Evolutionary conservation across 2,113 vertebrate genomes (phyloP).

Genomic region (Probosciger aterrimus): DNA sequence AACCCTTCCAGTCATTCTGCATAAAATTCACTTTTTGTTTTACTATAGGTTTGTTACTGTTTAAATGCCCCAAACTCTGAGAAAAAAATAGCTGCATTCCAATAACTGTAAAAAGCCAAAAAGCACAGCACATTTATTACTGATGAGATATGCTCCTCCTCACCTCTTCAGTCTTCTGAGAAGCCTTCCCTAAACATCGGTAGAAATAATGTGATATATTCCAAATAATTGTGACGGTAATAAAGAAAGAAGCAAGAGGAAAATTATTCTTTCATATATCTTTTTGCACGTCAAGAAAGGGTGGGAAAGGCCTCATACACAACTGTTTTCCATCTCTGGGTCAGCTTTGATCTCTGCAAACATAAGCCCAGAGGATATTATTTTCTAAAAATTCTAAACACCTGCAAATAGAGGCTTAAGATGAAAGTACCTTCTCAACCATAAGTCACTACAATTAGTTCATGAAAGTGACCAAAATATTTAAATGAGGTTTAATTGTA

Average conservation of each 20-base stretch:
- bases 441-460: constrained; percentile 22
- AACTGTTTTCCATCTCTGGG: background rate
- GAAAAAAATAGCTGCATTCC: background rate
- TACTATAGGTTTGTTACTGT: background rate
- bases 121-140: background rate
- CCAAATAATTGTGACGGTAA: background rate
- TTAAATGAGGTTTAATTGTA: constrained; percentile 43
- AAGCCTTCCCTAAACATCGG: background rate
- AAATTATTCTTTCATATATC: background rate
- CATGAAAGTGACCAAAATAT: constrained; percentile 33
- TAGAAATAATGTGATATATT: background rate
- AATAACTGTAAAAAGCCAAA: background rate
- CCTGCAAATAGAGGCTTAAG: background rate
- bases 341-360: constrained; percentile 3
- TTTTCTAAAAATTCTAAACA: constrained; percentile 1
- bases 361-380: background rate
- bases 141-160: background rate
- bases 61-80: background rate
- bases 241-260: background rate
- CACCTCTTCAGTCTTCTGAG: background rate
- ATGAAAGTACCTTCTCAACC: background rate
- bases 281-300: background rate
- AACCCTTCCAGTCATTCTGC: background rate
- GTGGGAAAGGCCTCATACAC: background rate
- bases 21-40: background rate